Conservation (phyloP, 2,888 invertebrate species). For the Conops quadrifasciatus region DNA sequence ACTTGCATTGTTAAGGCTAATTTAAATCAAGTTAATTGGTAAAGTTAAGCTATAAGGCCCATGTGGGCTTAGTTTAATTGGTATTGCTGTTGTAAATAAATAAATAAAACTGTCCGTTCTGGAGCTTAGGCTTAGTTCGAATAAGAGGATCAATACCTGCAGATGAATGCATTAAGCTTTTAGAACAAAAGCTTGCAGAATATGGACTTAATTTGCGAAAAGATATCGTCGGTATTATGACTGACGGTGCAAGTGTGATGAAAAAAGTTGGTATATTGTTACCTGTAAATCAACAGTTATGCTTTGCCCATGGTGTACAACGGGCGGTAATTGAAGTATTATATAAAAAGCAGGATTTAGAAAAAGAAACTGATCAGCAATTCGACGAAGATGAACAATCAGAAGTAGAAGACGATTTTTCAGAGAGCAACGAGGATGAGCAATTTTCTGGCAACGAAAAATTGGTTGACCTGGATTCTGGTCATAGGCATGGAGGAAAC, state of each 20-base stretch:
- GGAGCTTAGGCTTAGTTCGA: neutral
- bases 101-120: no score
- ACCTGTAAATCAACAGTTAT: conserved; percentile 16
- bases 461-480: neutral
- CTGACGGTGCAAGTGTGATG: conserved; percentile 30
- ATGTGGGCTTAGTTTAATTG: no score
- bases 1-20: no score
- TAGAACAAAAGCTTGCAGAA: neutral
- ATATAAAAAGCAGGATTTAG: conserved; percentile 2
- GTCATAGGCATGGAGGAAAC: no score
- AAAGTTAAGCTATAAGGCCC: no score
- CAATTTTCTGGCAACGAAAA: no score
- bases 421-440: no score
- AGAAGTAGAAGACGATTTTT: neutral
- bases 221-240: conserved; percentile 29
- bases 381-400: neutral
- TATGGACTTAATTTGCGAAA: conserved; percentile 12
- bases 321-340: conserved; percentile 23
- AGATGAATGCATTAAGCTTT: conserved; percentile 15
- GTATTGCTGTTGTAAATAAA: no score
- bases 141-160: conserved; percentile 27
- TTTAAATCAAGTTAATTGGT: no score
- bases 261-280: conserved; percentile 23
- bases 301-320: conserved; percentile 30
- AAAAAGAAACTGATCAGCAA: neutral